Base-by-base conservation (phyloP, 2,888 invertebrate species). In the Romanomermis culicivorax region DNA sequence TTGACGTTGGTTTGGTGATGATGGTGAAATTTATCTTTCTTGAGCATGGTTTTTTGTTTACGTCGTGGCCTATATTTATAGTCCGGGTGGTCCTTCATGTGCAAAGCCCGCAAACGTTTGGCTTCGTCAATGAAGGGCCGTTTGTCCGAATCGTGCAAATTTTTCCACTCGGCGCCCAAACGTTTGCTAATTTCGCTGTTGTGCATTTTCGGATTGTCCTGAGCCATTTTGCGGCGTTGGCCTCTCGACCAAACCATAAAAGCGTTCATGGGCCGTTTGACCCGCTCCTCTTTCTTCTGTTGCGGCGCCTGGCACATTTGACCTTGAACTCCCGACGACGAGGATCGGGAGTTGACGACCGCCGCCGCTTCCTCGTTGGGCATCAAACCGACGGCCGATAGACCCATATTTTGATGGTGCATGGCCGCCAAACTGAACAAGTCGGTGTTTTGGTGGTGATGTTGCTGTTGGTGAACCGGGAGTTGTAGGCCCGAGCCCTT, bases 161-260 rank as follows among this genome's bases (percentile, higher is more conserved):
- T 74, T 69, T 86, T 86, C 86, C 86, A 86, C 70, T 86, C 85
- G 0, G 83, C 83, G 0, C 89, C 89, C 48, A 89, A 75, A 17
- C 85, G 76, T 69, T 89, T 91, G 25, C 85, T 85, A 59, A 91
- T 89, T 83, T 89, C 63, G 0, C 87, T 87, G 71, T 91, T 91
- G 73, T 91, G 86, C 85, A 86, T 91, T 76, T 93, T 91, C 0
- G 89, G 89, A 69, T 89, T 88, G 64, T 89, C 87, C 71, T 84
- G 79, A 1, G 89, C 86, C 66, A 91, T 89, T 72, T 87, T 85
- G 54, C 86, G 78, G 20, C 89, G 75, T 70, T 89, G 87, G 43
- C 86, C 81, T 45, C 88, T 75, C 2, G 88, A 87, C 89, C 89
- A 89, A 29, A 85, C 89, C 88, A 91, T 91, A 73, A 91, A 91